Evolutionary conservation across 2,113 vertebrate species (phyloP).

Genomic region (Empidonax traillii): DNA sequence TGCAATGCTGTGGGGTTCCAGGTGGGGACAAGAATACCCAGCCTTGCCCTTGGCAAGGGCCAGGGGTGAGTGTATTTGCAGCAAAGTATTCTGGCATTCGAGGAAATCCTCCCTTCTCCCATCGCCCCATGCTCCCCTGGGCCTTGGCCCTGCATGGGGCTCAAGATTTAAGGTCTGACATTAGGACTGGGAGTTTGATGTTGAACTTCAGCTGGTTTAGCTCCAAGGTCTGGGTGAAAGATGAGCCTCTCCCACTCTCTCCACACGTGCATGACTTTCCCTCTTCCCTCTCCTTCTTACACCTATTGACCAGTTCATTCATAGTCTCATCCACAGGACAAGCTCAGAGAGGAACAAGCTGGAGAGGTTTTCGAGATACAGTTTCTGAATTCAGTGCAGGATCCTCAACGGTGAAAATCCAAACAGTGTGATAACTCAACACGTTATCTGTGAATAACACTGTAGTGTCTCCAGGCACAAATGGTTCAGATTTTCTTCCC

Average conservation of each 20-base stretch:
- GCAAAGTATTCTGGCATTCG: background rate
- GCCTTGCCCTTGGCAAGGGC: background rate
- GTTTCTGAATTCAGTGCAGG: background rate
- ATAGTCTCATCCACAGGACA: background rate
- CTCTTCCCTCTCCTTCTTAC: background rate
- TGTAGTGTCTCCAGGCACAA: background rate
- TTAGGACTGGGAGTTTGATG: background rate
- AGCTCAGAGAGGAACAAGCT: background rate
- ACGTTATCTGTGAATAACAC: accelerated
- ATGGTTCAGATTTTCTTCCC: background rate
- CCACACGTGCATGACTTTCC: background rate
- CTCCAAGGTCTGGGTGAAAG: background rate
- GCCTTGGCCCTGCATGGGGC: background rate
- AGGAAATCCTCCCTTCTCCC: background rate
- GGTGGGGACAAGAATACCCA: background rate
- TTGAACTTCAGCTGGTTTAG: background rate
- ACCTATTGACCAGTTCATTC: background rate
- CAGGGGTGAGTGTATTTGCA: background rate
- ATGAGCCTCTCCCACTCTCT: background rate
- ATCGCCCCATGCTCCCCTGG: background rate
- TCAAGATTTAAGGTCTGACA: background rate
- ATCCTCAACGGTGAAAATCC: background rate
- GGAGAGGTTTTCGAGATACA: background rate
- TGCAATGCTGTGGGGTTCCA: background rate
- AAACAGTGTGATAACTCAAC: background rate